Evolutionary conservation across 2,113 vertebrate species (phyloP).

Genomic region (Macaca nemestrina): DNA sequence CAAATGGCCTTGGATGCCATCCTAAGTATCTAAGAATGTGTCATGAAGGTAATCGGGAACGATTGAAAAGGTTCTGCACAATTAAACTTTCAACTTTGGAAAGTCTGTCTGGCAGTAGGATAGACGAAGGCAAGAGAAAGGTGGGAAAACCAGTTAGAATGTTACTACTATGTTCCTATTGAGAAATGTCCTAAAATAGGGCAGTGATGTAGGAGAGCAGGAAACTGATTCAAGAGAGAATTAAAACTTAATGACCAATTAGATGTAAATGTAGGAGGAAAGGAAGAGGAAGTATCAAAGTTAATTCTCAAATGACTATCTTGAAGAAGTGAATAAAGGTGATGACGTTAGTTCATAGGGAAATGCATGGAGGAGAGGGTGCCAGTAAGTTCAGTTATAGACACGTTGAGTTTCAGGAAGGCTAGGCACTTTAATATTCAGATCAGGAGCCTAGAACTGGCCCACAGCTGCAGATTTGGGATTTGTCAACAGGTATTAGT

Average conservation of each 20-base stretch:
- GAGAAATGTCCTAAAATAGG: conserved; percentile 17
- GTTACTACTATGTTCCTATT: neutral
- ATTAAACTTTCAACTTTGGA: neutral
- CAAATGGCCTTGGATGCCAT: neutral
- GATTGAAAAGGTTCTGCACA: neutral
- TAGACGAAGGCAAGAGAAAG: neutral
- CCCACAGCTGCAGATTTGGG: neutral
- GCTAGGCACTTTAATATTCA: neutral
- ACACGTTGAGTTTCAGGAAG: neutral
- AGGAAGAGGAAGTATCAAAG: neutral
- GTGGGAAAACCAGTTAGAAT: neutral
- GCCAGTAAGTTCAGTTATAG: neutral
- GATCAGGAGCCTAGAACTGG: neutral
- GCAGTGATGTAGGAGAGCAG: neutral
- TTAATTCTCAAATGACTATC: neutral
- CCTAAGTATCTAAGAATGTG: neutral
- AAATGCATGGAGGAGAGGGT: neutral
- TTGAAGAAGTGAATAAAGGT: neutral
- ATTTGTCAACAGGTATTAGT: neutral
- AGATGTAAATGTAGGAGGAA: neutral
- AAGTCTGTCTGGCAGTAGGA: neutral
- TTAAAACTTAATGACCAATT: conserved; percentile 18
- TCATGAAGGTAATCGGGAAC: neutral
- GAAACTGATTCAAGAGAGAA: neutral
- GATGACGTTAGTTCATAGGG: neutral